phyloP scores from a whole-genome alignment of 1,140 invertebrate species.

The Amyelois transitella region DNA sequence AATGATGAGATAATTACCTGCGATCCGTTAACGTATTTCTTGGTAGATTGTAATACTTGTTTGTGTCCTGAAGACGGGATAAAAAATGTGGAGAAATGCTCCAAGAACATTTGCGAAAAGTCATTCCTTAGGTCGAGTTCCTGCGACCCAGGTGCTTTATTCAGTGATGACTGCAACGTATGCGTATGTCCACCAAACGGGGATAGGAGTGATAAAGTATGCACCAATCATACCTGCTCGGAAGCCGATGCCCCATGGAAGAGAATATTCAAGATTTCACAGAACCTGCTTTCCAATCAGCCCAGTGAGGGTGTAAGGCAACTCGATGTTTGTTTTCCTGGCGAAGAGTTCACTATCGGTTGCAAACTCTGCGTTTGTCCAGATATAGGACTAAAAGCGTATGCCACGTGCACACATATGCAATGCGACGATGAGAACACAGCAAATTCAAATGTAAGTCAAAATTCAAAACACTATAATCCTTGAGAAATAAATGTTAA shows the following conservation, averaged over 20 bases:
- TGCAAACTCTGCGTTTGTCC: constrained; percentile 56
- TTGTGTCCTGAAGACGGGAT: constrained; percentile 49
- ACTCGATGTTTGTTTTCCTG: constrained; percentile 54
- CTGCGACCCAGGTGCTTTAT: constrained; percentile 55
- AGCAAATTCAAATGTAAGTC: neutral
- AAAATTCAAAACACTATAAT: neutral
- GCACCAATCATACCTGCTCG: constrained; percentile 50
- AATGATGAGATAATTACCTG: constrained; percentile 37
- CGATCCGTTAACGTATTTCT: constrained; percentile 55
- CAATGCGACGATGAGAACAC: constrained; percentile 28
- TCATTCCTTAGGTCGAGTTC: constrained; percentile 38
- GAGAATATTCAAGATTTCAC: constrained; percentile 35
- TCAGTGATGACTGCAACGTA: constrained; percentile 65
- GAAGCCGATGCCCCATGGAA: constrained; percentile 34
- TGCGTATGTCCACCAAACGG: constrained; percentile 69
- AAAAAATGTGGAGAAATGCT: constrained; percentile 55
- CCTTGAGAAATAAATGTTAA: too few relatives aligned
- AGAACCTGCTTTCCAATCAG: constrained; percentile 31
- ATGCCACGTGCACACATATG: constrained; percentile 38
- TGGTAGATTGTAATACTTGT: constrained; percentile 62
- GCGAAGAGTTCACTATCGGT: constrained; percentile 48
- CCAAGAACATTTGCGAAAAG: constrained; percentile 52
- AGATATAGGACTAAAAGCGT: constrained; percentile 48
- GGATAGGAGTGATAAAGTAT: constrained; percentile 52
- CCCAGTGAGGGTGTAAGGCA: constrained; percentile 22